Conservation (phyloP, 2,113 vertebrate genomes). For the Thamnaconus septentrionalis region DNA sequence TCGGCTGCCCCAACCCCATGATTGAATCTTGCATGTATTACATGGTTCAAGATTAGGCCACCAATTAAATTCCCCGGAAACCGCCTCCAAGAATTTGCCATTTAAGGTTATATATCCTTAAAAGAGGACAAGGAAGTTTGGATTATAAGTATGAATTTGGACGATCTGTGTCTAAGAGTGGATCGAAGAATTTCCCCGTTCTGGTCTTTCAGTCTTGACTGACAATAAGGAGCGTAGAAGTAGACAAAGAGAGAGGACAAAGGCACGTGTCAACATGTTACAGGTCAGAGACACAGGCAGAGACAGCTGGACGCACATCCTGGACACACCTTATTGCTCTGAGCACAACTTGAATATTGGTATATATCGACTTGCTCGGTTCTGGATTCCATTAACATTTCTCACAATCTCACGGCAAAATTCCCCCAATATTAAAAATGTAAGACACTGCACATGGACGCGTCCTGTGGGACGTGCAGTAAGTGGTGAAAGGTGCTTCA, state of each 20-base stretch:
- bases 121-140: background rate
- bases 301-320: slow-evolving; percentile 55
- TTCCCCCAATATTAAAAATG: background rate
- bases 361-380: slow-evolving; percentile 20
- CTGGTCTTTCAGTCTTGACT: slow-evolving; percentile 62
- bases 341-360: slow-evolving; percentile 71
- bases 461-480: too few species aligned
- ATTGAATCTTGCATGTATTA: too few species aligned
- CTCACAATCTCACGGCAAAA: background rate
- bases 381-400: slow-evolving; percentile 26
- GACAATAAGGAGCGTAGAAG: slow-evolving; percentile 69
- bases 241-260: slow-evolving; percentile 63
- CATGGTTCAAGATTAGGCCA: background rate
- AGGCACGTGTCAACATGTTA: slow-evolving; percentile 60
- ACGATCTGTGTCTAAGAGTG: slow-evolving; percentile 18
- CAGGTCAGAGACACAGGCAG: slow-evolving; percentile 62
- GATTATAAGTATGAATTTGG: background rate
- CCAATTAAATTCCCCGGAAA: background rate
- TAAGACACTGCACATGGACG: background rate
- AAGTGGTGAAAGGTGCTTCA: background rate
- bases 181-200: slow-evolving; percentile 45
- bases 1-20: background rate
- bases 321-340: slow-evolving; percentile 43
- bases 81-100: background rate
- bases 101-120: background rate